phyloP scores from a whole-genome alignment of 2,113 vertebrate species.

The Chamaetylas fuelleborni region DNA sequence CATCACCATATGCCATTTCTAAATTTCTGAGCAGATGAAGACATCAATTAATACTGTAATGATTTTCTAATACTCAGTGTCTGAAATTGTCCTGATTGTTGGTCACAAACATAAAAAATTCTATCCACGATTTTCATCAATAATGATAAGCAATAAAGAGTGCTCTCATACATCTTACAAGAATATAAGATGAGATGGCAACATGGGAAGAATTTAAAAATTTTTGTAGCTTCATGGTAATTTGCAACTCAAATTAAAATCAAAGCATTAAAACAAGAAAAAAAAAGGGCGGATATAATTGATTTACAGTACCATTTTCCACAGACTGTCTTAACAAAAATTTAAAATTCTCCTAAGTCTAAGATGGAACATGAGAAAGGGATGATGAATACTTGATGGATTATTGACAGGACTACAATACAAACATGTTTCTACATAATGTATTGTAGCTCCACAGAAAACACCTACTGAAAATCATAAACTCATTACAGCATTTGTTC shows the following conservation, averaged over 20 bases:
- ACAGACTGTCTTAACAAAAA: not conserved
- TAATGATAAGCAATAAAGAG: not conserved
- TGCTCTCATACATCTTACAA: not conserved
- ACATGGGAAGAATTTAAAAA: not conserved
- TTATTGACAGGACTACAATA: not conserved
- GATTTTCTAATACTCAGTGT: not conserved
- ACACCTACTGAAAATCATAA: not conserved
- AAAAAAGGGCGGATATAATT: not conserved
- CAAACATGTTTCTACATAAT: not conserved
- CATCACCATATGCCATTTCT: not conserved
- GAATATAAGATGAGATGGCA: not conserved
- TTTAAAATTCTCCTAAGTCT: not conserved
- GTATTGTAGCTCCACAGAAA: not conserved
- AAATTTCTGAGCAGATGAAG: not conserved
- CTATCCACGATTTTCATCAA: not conserved
- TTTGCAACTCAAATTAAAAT: not conserved
- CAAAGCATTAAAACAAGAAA: not conserved
- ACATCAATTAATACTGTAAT: not conserved
- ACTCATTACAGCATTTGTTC: not conserved
- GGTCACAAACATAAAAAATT: not conserved
- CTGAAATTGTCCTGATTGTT: not conserved
- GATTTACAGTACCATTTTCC: not conserved
- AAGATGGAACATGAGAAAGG: not conserved
- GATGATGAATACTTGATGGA: not conserved
- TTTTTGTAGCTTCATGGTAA: not conserved